Conservation (phyloP, 2,888 invertebrate genomes). For the Protonemura montana region DNA sequence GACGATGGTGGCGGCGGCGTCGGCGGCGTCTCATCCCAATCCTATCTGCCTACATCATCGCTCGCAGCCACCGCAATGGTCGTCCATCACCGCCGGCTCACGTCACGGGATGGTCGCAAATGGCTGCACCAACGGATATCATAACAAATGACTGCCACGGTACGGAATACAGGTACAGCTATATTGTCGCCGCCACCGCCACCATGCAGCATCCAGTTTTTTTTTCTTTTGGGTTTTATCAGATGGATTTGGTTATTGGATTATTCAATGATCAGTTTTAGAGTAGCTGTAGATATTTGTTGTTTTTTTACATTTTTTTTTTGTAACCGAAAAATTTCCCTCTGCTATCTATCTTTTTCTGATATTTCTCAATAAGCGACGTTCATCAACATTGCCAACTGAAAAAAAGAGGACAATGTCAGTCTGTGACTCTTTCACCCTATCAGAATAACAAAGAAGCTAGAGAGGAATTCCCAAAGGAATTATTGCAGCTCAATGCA, state of each 20-base stretch:
- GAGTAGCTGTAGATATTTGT: not conserved
- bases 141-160: slow-evolving; percentile 43
- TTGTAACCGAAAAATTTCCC: too few relatives aligned
- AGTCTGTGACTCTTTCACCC: too few relatives aligned
- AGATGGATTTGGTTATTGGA: not conserved
- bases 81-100: slow-evolving; percentile 39
- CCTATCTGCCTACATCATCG: not conserved
- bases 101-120: slow-evolving; percentile 28
- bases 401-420: too few relatives aligned
- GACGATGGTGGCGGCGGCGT: not conserved
- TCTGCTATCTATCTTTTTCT: too few relatives aligned
- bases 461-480: too few relatives aligned
- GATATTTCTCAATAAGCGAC: too few relatives aligned
- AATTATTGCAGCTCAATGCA: not conserved
- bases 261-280: not conserved
- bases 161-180: slow-evolving; percentile 13
- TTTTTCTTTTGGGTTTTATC: slow-evolving; percentile 14
- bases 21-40: not conserved
- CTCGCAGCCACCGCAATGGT: not conserved
- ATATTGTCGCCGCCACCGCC: not conserved
- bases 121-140: slow-evolving; percentile 38
- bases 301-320: not conserved
- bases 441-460: too few relatives aligned
- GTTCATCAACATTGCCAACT: too few relatives aligned
- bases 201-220: slow-evolving; percentile 17